These are phyloP conservation scores for Brenthis ino DNA, from an alignment of 2,888 invertebrate genomes.

Conservation along the genomic window DNA sequence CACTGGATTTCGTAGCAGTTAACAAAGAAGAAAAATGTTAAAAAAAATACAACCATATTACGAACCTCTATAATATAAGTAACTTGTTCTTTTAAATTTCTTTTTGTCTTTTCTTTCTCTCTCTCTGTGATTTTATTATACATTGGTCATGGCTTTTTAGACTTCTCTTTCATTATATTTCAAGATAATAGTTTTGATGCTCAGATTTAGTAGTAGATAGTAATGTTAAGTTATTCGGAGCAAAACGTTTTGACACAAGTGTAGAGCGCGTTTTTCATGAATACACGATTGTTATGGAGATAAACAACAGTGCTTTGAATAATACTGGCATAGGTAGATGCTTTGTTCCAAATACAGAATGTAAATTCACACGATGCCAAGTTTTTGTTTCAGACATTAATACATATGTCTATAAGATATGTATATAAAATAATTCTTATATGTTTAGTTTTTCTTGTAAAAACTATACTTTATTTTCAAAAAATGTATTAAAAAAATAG, in stretches of 20 bases:
- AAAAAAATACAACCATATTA: too few relatives aligned
- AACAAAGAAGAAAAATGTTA: too few relatives aligned
- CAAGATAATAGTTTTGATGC: too few relatives aligned
- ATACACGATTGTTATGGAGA: slow-evolving; percentile 30
- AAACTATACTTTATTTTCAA: not conserved
- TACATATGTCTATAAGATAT: too few relatives aligned
- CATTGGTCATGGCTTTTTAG: too few relatives aligned
- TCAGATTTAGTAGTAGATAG: not conserved
- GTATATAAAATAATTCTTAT: not conserved
- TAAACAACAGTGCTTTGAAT: slow-evolving; percentile 31
- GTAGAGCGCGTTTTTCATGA: slow-evolving; percentile 26
- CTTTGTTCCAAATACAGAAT: slow-evolving; percentile 28
- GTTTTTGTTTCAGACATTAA: slow-evolving; percentile 5
- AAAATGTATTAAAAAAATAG: not conserved
- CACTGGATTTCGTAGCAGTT: too few relatives aligned
- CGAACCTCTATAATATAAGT: too few relatives aligned
- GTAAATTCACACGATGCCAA: slow-evolving; percentile 16
- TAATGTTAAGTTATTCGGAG: not conserved
- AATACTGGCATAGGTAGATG: slow-evolving; percentile 15
- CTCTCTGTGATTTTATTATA: too few relatives aligned
- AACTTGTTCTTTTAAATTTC: too few relatives aligned
- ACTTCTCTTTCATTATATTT: too few relatives aligned
- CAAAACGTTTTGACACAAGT: slow-evolving; percentile 6
- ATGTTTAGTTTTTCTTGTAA: slow-evolving; percentile 6
- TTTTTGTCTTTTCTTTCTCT: too few relatives aligned